These are phyloP conservation scores for Blomia tropicalis DNA, from an alignment of 2,888 invertebrate species.

Conservation along the genomic window DNA sequence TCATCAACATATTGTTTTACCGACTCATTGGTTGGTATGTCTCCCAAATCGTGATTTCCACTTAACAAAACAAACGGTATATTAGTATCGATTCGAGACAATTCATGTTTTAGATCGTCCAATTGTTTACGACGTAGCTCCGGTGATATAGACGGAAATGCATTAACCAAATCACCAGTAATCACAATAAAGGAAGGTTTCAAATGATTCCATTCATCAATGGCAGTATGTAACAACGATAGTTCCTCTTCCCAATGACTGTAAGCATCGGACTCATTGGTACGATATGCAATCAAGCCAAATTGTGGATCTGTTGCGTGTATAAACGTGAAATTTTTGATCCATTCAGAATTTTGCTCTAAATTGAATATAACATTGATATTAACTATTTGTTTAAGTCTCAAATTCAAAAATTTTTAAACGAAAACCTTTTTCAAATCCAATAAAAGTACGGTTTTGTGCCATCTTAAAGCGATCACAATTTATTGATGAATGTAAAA, in stretches of 20 bases:
- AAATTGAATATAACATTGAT: background rate
- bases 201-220: slow-evolving; percentile 38
- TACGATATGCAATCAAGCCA: slow-evolving; percentile 35
- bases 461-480: slow-evolving; percentile 17
- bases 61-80: slow-evolving; percentile 41
- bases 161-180: slow-evolving; percentile 41
- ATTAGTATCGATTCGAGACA: slow-evolving; percentile 36
- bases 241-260: slow-evolving; percentile 39
- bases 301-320: slow-evolving; percentile 41
- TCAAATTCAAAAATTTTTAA: background rate
- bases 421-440: slow-evolving; percentile 25
- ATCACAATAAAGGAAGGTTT: slow-evolving; percentile 39
- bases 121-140: slow-evolving; percentile 34
- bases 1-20: slow-evolving; percentile 31
- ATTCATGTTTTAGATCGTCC: slow-evolving; percentile 36
- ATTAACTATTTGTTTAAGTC: background rate
- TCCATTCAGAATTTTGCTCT: slow-evolving; percentile 32
- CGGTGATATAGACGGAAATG: slow-evolving; percentile 35
- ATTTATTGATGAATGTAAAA: no score
- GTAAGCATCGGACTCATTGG: slow-evolving; percentile 16
- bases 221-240: slow-evolving; percentile 33
- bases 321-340: slow-evolving; percentile 38
- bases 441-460: slow-evolving; percentile 19
- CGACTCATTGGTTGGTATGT: slow-evolving; percentile 36
- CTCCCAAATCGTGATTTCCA: slow-evolving; percentile 42